A percentile compares a stretch with the other conserved stretches of the same genome.
phyloP scores from a whole-genome alignment of 2,888 invertebrate species.

The Acanthosepion lycidas region DNA sequence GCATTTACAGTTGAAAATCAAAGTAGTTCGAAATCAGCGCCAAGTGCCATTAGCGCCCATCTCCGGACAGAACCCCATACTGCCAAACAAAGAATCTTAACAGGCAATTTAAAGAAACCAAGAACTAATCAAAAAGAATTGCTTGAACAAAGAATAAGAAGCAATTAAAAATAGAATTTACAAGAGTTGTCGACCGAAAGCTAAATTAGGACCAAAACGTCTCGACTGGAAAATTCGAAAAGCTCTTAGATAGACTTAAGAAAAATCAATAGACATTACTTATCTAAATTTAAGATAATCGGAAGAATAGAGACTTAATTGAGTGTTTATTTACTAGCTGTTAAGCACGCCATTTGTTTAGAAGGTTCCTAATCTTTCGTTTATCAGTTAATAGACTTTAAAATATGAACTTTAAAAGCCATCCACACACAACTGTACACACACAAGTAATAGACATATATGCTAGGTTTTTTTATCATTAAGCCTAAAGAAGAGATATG shows the following conservation, averaged over 20 bases:
- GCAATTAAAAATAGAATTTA: background rate
- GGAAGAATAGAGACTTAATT: background rate
- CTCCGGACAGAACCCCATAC: too few species aligned
- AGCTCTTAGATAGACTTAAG: background rate
- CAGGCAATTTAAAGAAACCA: background rate
- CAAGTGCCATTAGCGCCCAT: too few species aligned
- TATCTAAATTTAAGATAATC: slow-evolving; percentile 22
- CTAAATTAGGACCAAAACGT: background rate
- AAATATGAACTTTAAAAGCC: background rate
- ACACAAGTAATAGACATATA: background rate
- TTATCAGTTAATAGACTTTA: background rate
- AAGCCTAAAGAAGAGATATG: too few species aligned
- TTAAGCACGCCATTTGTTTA: background rate
- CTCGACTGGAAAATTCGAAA: background rate
- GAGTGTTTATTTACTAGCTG: background rate
- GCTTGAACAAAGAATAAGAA: background rate
- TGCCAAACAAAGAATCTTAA: too few species aligned
- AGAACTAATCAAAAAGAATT: background rate
- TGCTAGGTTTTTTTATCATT: too few species aligned
- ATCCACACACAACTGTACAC: background rate
- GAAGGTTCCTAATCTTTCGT: background rate
- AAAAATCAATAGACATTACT: background rate
- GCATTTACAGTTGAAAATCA: too few species aligned
- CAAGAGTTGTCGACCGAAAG: background rate
- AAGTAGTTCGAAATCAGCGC: too few species aligned